Evolutionary conservation across 1,140 invertebrate genomes (phyloP).

Genomic region (Saccostrea echinata): DNA sequence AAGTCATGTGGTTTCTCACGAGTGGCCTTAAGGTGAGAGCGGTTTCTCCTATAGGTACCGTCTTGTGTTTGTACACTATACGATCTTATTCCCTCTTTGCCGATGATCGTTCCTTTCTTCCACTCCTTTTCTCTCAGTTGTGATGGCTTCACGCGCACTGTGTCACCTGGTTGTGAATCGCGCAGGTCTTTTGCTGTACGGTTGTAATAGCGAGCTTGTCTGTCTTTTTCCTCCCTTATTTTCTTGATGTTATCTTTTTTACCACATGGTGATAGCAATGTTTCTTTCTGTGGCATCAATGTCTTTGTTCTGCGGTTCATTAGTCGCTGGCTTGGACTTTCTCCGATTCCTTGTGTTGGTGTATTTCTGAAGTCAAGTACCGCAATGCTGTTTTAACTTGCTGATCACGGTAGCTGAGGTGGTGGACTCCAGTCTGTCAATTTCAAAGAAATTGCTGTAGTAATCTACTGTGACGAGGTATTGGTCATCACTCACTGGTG

Average conservation of each 20-base stretch:
- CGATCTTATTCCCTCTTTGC: background rate
- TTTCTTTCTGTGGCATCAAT: no score
- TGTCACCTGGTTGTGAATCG: constrained; percentile 26
- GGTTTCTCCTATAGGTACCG: background rate
- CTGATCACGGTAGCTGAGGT: constrained; percentile 26
- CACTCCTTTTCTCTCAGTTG: background rate
- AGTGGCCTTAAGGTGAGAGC: background rate
- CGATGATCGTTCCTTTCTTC: background rate
- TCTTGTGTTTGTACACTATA: background rate
- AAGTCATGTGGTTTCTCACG: background rate
- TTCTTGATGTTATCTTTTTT: background rate
- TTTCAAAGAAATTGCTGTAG: constrained; percentile 48
- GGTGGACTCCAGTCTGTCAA: constrained; percentile 22
- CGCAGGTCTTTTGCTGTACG: no score
- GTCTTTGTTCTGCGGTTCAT: no score
- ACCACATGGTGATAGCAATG: background rate
- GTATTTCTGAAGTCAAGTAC: constrained; percentile 49
- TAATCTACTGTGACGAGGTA: constrained; percentile 57
- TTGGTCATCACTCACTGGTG: no score
- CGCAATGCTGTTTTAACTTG: constrained; percentile 44
- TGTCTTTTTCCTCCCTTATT: constrained; percentile 25
- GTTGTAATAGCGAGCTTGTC: no score
- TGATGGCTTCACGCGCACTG: constrained; percentile 7
- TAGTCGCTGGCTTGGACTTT: no score
- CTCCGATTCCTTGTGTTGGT: constrained; percentile 43